Percentiles rank a stretch among this genome's conserved stretches.
Evolutionary conservation across 2,888 invertebrate genomes (phyloP).

Genomic region (Tethea ocularis): DNA sequence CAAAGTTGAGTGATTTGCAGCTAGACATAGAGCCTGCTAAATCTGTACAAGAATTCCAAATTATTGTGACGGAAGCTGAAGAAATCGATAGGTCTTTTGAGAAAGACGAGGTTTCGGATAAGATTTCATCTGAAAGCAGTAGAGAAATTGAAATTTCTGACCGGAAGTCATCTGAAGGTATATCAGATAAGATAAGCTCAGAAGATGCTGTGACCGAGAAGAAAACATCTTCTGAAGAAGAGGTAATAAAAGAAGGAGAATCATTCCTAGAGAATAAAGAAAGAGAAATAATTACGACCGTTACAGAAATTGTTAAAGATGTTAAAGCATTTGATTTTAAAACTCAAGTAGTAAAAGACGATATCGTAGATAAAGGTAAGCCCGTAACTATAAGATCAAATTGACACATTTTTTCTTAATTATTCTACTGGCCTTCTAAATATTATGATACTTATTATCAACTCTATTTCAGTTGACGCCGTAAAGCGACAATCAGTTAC

Average conservation of each 20-base stretch:
- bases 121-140: slow-evolving; percentile 81
- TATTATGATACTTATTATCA: not conserved
- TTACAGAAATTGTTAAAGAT: slow-evolving; percentile 40
- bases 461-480: slow-evolving; percentile 48
- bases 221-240: slow-evolving; percentile 79
- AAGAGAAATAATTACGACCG: slow-evolving; percentile 39
- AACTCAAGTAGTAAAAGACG: slow-evolving; percentile 48
- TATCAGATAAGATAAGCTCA: slow-evolving; percentile 78
- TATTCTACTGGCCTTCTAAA: not conserved
- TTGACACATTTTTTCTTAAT: slow-evolving; percentile 8
- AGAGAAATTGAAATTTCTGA: slow-evolving; percentile 80
- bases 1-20: slow-evolving; percentile 71
- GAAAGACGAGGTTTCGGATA: slow-evolving; percentile 76
- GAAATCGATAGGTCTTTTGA: slow-evolving; percentile 73
- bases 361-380: slow-evolving; percentile 55
- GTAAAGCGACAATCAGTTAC: slow-evolving; percentile 76
- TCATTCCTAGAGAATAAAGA: slow-evolving; percentile 35
- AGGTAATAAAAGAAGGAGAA: slow-evolving; percentile 54
- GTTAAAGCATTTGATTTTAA: slow-evolving; percentile 47
- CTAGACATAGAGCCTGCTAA: slow-evolving; percentile 55
- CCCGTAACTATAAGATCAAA: not conserved
- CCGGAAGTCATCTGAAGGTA: slow-evolving; percentile 77
- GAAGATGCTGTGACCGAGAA: slow-evolving; percentile 81
- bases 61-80: slow-evolving; percentile 78
- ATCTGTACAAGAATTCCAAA: slow-evolving; percentile 73